Evolutionary conservation across 1,140 invertebrate genomes (phyloP).

Genomic region (Agrypnia vestita): DNA sequence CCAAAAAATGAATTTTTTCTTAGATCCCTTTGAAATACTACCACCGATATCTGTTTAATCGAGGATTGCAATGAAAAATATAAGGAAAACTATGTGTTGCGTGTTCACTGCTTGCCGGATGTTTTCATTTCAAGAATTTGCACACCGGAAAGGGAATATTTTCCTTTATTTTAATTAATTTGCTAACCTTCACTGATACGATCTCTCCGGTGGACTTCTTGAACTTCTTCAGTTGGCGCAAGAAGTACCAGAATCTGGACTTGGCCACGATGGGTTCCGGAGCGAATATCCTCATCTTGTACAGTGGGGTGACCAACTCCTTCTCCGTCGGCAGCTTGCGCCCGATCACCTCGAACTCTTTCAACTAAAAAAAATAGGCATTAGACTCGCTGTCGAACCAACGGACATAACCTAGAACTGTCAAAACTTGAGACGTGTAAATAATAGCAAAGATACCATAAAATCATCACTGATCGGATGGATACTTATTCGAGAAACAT

Average conservation of each 20-base stretch:
- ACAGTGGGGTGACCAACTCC: constrained; percentile 93
- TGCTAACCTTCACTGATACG: constrained; percentile 86
- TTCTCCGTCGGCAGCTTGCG: constrained; percentile 95
- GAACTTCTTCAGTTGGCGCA: constrained; percentile 97
- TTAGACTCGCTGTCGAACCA: background rate
- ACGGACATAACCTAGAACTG: constrained; percentile 38
- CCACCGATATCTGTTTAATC: no score
- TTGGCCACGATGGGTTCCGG: constrained; percentile 98
- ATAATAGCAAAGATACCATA: constrained; percentile 14
- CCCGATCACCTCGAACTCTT: constrained; percentile 98
- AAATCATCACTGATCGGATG: background rate
- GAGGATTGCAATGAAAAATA: no score
- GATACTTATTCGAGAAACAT: background rate
- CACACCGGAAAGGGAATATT: no score
- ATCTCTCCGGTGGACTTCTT: constrained; percentile 99
- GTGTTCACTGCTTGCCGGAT: no score
- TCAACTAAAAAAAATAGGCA: constrained; percentile 82
- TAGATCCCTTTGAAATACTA: no score
- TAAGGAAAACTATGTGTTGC: no score
- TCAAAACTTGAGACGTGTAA: constrained; percentile 55
- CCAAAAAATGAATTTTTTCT: no score
- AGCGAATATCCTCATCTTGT: constrained; percentile 99
- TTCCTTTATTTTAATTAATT: no score
- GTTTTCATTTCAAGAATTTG: no score
- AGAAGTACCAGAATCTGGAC: constrained; percentile 99